Evolutionary conservation across 2,797 vertebrate species (phyloP).

Genomic region (Molossus alvarezi): DNA sequence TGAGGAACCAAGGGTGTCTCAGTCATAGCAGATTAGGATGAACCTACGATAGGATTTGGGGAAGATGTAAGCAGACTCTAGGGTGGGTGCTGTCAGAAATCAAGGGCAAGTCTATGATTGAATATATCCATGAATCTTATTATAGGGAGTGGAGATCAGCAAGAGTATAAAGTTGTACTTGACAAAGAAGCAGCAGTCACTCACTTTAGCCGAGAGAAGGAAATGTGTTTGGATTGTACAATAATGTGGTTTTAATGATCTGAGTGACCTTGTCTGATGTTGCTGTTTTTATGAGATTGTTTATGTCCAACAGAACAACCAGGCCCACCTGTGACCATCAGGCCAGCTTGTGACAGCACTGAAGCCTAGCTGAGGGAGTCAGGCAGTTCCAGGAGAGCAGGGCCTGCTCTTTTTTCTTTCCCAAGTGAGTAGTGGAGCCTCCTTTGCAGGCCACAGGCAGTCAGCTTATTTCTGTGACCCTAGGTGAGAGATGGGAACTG

Average conservation of each 20-base stretch:
- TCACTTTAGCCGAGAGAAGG: neutral
- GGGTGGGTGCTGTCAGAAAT: neutral
- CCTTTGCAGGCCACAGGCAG: neutral
- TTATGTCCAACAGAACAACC: neutral
- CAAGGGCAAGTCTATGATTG: neutral
- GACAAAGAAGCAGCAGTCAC: neutral
- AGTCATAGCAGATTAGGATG: neutral
- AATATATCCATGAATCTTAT: neutral
- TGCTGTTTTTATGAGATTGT: neutral
- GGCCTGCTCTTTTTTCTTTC: neutral
- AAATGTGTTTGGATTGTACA: neutral
- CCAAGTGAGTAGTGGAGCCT: neutral
- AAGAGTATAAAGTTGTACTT: neutral
- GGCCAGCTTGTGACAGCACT: neutral
- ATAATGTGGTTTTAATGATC: neutral
- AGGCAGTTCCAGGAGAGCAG: neutral
- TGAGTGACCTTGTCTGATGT: neutral
- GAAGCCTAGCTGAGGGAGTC: neutral
- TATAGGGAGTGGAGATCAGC: neutral
- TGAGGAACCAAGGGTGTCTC: neutral
- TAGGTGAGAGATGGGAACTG: neutral
- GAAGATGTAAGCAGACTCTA: neutral
- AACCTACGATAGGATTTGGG: neutral
- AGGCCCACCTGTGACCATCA: neutral
- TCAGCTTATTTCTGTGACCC: neutral